A percentile compares a stretch with the other conserved stretches of the same genome.
Conservation (phyloP, 2,888 invertebrate species). For the Acanthosoma haemorrhoidale region DNA sequence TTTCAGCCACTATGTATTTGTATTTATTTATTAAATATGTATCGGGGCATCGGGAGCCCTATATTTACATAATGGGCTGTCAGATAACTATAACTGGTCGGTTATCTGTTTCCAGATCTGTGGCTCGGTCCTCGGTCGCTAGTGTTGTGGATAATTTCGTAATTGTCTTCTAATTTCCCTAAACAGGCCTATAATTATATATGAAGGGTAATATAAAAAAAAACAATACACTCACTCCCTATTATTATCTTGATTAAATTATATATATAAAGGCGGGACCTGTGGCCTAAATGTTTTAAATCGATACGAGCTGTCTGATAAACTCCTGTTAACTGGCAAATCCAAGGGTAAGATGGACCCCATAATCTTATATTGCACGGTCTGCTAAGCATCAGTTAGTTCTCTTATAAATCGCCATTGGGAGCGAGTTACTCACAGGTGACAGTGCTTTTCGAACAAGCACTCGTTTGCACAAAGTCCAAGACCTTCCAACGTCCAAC, state of each 20-base stretch:
- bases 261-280: background rate
- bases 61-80: conserved; percentile 5
- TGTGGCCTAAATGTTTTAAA: too few relatives aligned
- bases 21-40: conserved; percentile 14
- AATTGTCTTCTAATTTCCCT: background rate
- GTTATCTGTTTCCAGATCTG: background rate
- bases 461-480: too few relatives aligned
- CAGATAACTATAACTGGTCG: background rate
- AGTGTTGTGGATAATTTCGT: conserved; percentile 1
- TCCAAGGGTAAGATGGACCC: too few relatives aligned
- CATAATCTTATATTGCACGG: too few relatives aligned
- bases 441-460: too few relatives aligned
- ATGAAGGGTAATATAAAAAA: background rate
- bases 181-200: background rate
- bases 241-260: background rate
- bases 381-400: too few relatives aligned
- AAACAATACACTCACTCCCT: background rate
- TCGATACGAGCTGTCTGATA: too few relatives aligned
- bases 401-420: too few relatives aligned
- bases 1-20: background rate
- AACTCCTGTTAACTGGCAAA: too few relatives aligned
- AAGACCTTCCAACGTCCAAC: too few relatives aligned
- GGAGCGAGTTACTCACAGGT: too few relatives aligned
- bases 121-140: background rate
- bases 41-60: conserved; percentile 6